A percentile compares a stretch with the other conserved stretches of the same genome.
These are phyloP conservation scores for Diprion similis DNA, from an alignment of 1,140 invertebrate species.

Conservation along the genomic window DNA sequence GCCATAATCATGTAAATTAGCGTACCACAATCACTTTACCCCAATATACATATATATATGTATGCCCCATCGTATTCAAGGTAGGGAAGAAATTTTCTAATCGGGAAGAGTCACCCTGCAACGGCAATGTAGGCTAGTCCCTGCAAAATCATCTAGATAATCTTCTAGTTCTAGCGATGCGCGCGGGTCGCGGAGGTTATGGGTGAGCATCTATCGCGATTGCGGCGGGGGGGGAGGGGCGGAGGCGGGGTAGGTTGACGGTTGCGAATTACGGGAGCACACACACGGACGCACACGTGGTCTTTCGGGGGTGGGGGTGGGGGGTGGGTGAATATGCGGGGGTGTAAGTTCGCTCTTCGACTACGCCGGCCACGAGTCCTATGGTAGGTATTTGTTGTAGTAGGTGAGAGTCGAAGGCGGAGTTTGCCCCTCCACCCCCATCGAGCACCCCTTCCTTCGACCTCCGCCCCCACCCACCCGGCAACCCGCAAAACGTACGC, in stretches of 20 bases:
- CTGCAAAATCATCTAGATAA: conserved; percentile 46
- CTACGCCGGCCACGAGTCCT: no score
- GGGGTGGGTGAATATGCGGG: no score
- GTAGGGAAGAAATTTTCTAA: no score
- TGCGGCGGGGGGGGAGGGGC: conserved; percentile 40
- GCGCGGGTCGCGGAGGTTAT: conserved; percentile 17
- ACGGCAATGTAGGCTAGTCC: neutral
- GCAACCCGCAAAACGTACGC: conserved; percentile 30
- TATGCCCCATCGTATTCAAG: no score
- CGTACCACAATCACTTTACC: no score
- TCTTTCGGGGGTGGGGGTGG: no score
- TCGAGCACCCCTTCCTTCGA: neutral
- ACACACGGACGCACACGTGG: no score
- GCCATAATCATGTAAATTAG: no score
- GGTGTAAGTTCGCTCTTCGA: no score
- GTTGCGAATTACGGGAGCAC: no score
- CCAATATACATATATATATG: no score
- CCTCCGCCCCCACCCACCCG: conserved; percentile 30
- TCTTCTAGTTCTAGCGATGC: conserved; percentile 52
- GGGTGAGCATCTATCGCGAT: conserved; percentile 50
- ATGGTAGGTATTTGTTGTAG: conserved; percentile 32
- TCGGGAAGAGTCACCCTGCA: conserved; percentile 34
- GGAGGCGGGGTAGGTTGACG: conserved; percentile 20
- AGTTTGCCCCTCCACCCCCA: conserved; percentile 40
- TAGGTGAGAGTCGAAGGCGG: conserved; percentile 56